These are phyloP conservation scores for Torymus tubicola DNA, from an alignment of 2,888 invertebrate genomes.

Conservation along the genomic window DNA sequence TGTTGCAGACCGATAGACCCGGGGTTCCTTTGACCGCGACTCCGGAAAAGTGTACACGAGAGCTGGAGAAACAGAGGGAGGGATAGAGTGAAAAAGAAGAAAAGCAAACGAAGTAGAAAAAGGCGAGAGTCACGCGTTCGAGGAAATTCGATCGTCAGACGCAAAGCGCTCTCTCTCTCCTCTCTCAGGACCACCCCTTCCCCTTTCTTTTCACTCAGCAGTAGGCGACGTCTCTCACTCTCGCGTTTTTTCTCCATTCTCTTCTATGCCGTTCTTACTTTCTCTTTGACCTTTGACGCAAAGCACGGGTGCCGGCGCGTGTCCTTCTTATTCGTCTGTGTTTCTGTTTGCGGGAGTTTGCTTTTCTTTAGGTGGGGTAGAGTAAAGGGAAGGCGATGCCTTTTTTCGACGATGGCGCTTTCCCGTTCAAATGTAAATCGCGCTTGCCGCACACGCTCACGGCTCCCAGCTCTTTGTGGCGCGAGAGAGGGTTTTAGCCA, in stretches of 20 bases:
- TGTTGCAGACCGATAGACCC: background rate
- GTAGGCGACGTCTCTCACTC: background rate
- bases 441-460: background rate
- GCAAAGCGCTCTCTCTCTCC: slow-evolving; percentile 3
- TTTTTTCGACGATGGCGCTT: slow-evolving; percentile 1
- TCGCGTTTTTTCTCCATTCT: background rate
- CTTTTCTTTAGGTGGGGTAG: slow-evolving; percentile 23
- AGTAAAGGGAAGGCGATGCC: no score
- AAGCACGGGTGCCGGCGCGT: background rate
- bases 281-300: slow-evolving; percentile 36
- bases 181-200: background rate
- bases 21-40: slow-evolving; percentile 27
- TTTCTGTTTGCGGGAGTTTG: slow-evolving; percentile 34
- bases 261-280: background rate
- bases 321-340: background rate
- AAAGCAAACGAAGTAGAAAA: background rate
- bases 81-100: background rate
- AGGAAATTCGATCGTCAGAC: slow-evolving; percentile 43
- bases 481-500: background rate
- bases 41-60: background rate
- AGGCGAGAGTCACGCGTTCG: slow-evolving; percentile 8
- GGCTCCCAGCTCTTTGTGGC: slow-evolving; percentile 3
- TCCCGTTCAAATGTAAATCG: slow-evolving; percentile 45
- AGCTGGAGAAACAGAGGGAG: background rate
- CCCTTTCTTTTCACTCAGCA: background rate